Evolutionary conservation across 2,113 vertebrate species (phyloP).

Genomic region (Cephalopholis sonnerati): DNA sequence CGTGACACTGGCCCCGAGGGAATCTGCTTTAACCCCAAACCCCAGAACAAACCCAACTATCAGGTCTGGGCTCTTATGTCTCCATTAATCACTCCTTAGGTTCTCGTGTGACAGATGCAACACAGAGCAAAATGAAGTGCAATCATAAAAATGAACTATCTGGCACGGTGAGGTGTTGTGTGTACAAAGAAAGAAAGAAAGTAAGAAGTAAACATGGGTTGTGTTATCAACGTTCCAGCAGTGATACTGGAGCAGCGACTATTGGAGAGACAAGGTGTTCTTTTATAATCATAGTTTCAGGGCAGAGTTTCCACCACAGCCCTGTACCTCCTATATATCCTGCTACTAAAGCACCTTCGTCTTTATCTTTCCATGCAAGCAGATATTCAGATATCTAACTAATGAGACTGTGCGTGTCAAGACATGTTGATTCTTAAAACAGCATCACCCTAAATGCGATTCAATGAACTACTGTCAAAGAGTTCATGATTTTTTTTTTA

Average conservation of each 20-base stretch:
- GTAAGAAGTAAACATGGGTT: slow-evolving; percentile 35
- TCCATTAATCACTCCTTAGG: slow-evolving; percentile 39
- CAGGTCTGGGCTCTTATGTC: slow-evolving; percentile 36
- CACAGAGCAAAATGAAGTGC: slow-evolving; percentile 2
- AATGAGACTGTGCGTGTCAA: slow-evolving; percentile 7
- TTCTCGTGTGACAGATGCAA: slow-evolving; percentile 14
- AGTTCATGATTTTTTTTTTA: background rate
- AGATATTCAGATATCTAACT: slow-evolving; percentile 45
- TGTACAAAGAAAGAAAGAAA: background rate
- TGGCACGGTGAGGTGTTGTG: background rate
- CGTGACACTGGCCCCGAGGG: slow-evolving; percentile 39
- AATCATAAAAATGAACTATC: background rate
- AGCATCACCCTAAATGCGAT: slow-evolving; percentile 14
- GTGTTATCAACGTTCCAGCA: slow-evolving; percentile 48
- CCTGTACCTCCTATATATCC: slow-evolving; percentile 45
- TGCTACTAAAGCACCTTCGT: slow-evolving; percentile 7
- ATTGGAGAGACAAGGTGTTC: slow-evolving; percentile 64
- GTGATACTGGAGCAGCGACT: slow-evolving; percentile 17
- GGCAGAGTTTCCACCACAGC: slow-evolving; percentile 43
- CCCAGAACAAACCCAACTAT: slow-evolving; percentile 59
- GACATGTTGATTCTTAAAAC: slow-evolving; percentile 27
- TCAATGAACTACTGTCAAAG: slow-evolving; percentile 23
- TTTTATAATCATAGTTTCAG: slow-evolving; percentile 59
- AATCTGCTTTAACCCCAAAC: slow-evolving; percentile 56
- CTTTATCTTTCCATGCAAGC: slow-evolving; percentile 34